Percentiles rank a stretch among this genome's conserved stretches.
Conservation (phyloP, 2,113 vertebrate species). For the Rafetus swinhoei region DNA sequence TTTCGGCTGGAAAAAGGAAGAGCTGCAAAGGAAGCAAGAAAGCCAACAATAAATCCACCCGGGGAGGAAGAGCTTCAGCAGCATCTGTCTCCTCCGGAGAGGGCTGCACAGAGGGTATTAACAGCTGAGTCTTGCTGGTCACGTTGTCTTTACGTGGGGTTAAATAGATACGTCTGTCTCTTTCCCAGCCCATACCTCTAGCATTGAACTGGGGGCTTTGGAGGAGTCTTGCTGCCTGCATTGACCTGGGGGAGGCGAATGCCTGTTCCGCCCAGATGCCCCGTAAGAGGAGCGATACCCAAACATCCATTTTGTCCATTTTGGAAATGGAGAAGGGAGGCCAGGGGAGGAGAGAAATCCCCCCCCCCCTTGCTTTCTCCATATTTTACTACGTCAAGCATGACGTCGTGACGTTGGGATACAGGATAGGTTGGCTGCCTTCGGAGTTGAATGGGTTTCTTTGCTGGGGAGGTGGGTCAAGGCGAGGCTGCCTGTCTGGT, state of each 20-base stretch:
- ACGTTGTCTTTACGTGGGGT: slow-evolving; percentile 70
- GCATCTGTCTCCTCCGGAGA: background rate
- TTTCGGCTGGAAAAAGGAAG: background rate
- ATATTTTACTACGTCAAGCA: slow-evolving; percentile 59
- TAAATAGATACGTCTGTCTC: slow-evolving; percentile 54
- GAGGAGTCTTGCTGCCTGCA: background rate
- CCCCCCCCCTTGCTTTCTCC: slow-evolving; percentile 5
- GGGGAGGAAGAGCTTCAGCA: no score
- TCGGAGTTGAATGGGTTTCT: slow-evolving; percentile 25
- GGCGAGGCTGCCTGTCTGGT: background rate
- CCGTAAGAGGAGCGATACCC: background rate
- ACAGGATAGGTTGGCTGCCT: slow-evolving; percentile 58
- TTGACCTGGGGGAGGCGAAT: background rate
- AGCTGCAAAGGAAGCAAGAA: background rate
- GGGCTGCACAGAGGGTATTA: background rate
- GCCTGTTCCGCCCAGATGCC: no score
- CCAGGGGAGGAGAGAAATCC: background rate
- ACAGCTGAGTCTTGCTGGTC: slow-evolving; percentile 61
- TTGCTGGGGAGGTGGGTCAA: background rate
- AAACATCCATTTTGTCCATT: slow-evolving; percentile 46
- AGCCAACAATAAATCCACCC: background rate
- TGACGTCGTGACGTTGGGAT: slow-evolving; percentile 80
- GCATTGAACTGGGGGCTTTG: background rate
- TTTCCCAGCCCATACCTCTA: background rate
- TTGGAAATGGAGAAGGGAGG: slow-evolving; percentile 48